These are phyloP conservation scores for Brachystomella parvula DNA, from an alignment of 1,140 invertebrate species.

Conservation along the genomic window DNA sequence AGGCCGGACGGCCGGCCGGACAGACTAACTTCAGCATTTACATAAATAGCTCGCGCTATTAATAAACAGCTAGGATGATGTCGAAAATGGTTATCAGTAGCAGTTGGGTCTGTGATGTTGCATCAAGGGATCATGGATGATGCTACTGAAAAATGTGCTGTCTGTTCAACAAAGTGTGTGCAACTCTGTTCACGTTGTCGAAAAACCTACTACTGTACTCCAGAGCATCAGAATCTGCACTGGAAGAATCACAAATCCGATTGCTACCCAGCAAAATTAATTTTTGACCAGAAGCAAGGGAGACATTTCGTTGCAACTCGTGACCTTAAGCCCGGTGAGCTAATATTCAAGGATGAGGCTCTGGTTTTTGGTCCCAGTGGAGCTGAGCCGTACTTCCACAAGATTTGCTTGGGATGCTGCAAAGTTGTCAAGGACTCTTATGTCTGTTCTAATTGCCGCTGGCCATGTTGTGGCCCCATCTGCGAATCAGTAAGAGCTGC, in stretches of 20 bases:
- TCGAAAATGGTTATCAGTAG: neutral
- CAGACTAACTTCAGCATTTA: too few relatives aligned
- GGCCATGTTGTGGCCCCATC: constrained; percentile 20
- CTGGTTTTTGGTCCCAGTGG: constrained; percentile 23
- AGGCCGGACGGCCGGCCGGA: too few relatives aligned
- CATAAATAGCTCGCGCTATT: too few relatives aligned
- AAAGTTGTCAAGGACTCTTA: constrained; percentile 13
- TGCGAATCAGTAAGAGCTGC: constrained; percentile 27
- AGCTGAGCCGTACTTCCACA: constrained; percentile 21
- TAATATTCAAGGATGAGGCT: constrained; percentile 31
- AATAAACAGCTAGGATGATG: too few relatives aligned
- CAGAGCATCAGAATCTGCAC: constrained; percentile 15
- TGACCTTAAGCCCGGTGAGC: constrained; percentile 20
- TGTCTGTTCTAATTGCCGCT: constrained; percentile 21
- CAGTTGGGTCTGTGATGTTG: neutral
- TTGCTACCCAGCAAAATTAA: constrained; percentile 18
- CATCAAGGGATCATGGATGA: neutral
- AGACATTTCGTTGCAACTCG: constrained; percentile 23
- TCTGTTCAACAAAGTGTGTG: neutral
- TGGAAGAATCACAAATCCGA: constrained; percentile 4
- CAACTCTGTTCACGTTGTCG: constrained; percentile 18
- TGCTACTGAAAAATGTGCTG: neutral
- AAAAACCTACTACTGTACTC: constrained; percentile 21
- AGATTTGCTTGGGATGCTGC: constrained; percentile 30
- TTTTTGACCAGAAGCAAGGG: constrained; percentile 11